Evolutionary conservation across 2,888 invertebrate genomes (phyloP), one percentile per base, ranked within the genome.

Genomic region (Bombylius major): DNA sequence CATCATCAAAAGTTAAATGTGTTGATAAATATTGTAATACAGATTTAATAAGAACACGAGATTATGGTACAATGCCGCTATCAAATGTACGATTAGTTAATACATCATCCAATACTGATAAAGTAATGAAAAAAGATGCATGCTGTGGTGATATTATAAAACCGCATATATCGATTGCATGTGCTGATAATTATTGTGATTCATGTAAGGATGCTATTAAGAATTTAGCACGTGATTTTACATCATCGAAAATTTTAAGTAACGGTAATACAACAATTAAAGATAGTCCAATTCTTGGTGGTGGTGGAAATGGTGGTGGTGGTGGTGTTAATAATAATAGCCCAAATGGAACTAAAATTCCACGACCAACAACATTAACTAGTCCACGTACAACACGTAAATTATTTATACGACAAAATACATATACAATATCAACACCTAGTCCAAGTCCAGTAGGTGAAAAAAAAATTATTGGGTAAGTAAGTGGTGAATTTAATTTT

Each of bases 201-300:
- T 80, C 80, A 59, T 82, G 81, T 65, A 79, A 79, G 64, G 78
- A 78, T 62, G 77, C 76, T 46, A 79, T 79, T 12, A 78, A 77
- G 58, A 73, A 74, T 58, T 69, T 80, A 60, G 79, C 79, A 13
- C 76, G 76, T 60, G 74, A 75, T 50, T 70, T 70, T 58, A 66
- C 67, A 5, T 4, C n/a, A 45, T 12, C 13, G 5, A n/a, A 14
- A n/a, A n/a, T 14, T 14, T 11, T 8, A 2, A 42, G 39, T 42
- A 42, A 7, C 4, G 7, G 5, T 7, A 34, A 13, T 4, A 47
- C 39, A 51, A 31, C 55, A 44, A 51, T 1, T 44, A 44, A 7
- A 9, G 12, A 8, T 12, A 14, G 8, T 42, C 8, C 8, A 11
- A 8, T 5, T 42, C 8, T 8, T 11, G 47, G 7, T n/a, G 31